Base-by-base conservation (phyloP, 2,113 vertebrate species). In the Pavo muticus region DNA sequence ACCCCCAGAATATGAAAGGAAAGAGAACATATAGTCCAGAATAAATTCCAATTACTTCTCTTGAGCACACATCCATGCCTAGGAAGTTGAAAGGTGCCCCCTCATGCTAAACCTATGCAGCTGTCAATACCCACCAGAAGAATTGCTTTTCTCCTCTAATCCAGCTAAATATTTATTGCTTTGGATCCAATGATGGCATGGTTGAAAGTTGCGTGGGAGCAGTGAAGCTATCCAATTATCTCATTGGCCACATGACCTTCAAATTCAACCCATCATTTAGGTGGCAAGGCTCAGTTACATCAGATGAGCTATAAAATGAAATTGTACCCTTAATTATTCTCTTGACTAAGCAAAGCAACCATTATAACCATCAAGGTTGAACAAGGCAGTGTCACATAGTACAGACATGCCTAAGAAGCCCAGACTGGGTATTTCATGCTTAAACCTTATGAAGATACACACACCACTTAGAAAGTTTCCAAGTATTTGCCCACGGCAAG, bases 301-400 rank as follows among this genome's bases (percentile, higher is more conserved):
- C 82, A 72, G 29, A 61, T 57, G 75, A 93, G 44, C 68, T 79
- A 23, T 35, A 44, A 84, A 76, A n/a, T 88, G 68, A 90, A 93
- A 69, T 35, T 47, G 19, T 44, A 64, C 44, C 84, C 24, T 50
- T 20, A 78, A 13, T 81, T 84, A 68, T 61, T 79, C 15, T 73
- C 79, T 69, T 0, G 0, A 29, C 16, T 64, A 60, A 82, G 32
- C 23, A 40, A 42, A 3, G 8, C 59, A 50, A 40, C 35, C 17
- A 35, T 39, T 84, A 13, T 16, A 84, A 91, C 42, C 74, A 78
- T 17, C 0, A 3, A 67, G 77, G 67, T 42, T 74, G 18, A 87
- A 44, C 57, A 54, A 45, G 45, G 47, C 42, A 78, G 19, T 42
- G 29, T 64, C 29, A 83, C 61, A 32, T 37, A 57, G 20, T 37